Evolutionary conservation across 2,888 invertebrate genomes (phyloP), one percentile per base, ranked within the genome.

Genomic region (Agrochola macilenta): DNA sequence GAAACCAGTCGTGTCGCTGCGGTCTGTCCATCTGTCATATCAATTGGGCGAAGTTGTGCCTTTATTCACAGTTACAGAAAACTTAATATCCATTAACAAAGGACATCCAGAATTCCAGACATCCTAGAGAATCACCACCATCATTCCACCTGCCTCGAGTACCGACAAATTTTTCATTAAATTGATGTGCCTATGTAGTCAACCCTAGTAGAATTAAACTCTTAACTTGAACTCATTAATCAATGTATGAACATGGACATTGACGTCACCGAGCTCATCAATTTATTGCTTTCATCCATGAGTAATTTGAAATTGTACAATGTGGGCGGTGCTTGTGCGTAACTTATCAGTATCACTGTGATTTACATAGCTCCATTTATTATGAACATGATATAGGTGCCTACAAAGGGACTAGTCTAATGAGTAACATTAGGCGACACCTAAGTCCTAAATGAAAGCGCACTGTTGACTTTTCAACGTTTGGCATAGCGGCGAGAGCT

Each of bases 251-350:
- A 78, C 79, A 81, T 91, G 89, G 90, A 87, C 81, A 84, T 75
- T 92, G 91, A 91, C 90, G 90, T 90, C 90, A 90, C 86, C 81
- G 76, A 83, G 87, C 88, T 91, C 90, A 91, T 94, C 90, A 91
- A 81, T 80, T 82, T 69, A 91, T 92, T 88, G 88, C 81, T 83
- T 88, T 92, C 90, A 90, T 89, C 86, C 88, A 90, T 90, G 87
- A 88, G 90, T 90, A 90, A 92, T 91, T 89, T 79, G 88, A 91
- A 78, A 84, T 78, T 70, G 81, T 85, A 80, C 83, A 83, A 73
- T 65, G 81, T 72, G 78, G 78, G 71, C 64, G 71, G 71, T n/a
- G 12, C 60, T 39, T 66, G 52, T 82, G 75, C 79, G 79, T 64
- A 52, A 23, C 23, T 83, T 74, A 81, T 79, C 57, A 69, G 73